phyloP scores from a whole-genome alignment of 2,888 invertebrate genomes.

The Tholera decimalis region DNA sequence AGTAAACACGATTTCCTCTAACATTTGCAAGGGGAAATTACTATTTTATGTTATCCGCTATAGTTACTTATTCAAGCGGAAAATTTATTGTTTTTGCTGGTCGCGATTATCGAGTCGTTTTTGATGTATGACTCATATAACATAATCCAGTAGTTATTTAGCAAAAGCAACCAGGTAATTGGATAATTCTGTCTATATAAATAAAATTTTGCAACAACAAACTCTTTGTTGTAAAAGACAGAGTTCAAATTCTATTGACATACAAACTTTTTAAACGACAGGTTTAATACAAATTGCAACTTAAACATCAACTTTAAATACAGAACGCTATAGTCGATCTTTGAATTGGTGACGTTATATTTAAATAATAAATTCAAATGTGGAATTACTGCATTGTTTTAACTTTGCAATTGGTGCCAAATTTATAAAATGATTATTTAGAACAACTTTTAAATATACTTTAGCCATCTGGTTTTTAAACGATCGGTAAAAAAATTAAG shows the following conservation, averaged over 20 bases:
- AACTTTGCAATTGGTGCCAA: too few species aligned
- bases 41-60: neutral
- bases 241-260: neutral
- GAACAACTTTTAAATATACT: neutral
- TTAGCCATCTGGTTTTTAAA: neutral
- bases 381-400: too few species aligned
- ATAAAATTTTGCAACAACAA: neutral
- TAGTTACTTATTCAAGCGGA: neutral
- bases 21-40: conserved; percentile 5
- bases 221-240: neutral
- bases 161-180: conserved; percentile 11
- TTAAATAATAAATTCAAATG: too few species aligned
- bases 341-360: neutral
- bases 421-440: too few species aligned
- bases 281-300: neutral
- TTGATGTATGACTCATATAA: conserved; percentile 4
- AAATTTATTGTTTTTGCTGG: neutral
- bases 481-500: too few species aligned
- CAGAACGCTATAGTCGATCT: neutral
- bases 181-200: neutral
- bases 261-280: too few species aligned
- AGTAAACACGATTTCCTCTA: neutral
- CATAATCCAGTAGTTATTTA: neutral
- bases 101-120: conserved; percentile 2
- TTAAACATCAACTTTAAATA: neutral